Percentiles rank a stretch among this genome's conserved stretches.
Conservation (phyloP, 2,888 invertebrate species). For the Andrena marginata region DNA sequence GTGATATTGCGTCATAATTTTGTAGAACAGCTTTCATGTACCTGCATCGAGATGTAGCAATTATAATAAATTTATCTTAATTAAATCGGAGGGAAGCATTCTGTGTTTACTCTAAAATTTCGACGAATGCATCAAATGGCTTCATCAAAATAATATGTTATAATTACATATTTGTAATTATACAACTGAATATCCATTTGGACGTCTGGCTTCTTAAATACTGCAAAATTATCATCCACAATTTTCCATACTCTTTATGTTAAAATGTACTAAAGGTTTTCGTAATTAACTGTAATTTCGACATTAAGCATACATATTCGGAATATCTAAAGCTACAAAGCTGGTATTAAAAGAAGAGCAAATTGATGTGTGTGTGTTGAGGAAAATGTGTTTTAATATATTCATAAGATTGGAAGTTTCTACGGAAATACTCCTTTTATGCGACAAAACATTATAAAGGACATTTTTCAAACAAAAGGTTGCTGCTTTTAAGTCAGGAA, state of each 20-base stretch:
- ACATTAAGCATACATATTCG: too few species aligned
- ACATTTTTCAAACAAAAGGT: background rate
- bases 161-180: too few species aligned
- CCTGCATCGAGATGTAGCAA: background rate
- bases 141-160: background rate
- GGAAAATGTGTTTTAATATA: background rate
- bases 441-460: background rate
- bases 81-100: slow-evolving; percentile 7
- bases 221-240: too few species aligned
- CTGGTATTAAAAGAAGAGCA: background rate
- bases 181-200: too few species aligned
- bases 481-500: background rate
- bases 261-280: too few species aligned
- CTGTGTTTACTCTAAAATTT: background rate
- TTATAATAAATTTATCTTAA: background rate
- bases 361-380: background rate
- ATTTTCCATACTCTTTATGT: too few species aligned
- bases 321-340: background rate
- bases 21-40: background rate
- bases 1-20: background rate
- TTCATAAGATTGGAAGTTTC: background rate
- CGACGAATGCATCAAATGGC: background rate
- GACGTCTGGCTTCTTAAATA: too few species aligned
- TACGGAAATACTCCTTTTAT: background rate
- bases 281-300: too few species aligned